Evolutionary conservation across 35 echinoderm and acorn worm genomes (phyloP).

Genomic region (Acanthaster planci): DNA sequence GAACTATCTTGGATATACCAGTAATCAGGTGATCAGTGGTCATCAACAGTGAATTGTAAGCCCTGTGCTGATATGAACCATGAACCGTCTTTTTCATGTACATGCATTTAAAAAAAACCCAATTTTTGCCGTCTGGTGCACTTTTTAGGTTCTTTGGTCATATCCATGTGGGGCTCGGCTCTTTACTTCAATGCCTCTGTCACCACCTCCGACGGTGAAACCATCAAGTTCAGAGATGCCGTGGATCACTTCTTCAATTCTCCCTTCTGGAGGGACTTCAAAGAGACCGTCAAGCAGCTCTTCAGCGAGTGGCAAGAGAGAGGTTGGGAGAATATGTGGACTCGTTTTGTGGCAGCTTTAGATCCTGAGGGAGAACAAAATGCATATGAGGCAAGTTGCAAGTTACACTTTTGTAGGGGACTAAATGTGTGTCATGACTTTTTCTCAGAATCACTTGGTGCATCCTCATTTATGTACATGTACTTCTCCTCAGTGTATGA

Average conservation of each 20-base stretch:
- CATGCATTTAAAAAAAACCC: background rate
- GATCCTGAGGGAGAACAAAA: conserved; percentile 90
- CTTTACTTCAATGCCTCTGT: conserved; percentile 85
- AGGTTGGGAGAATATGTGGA: conserved; percentile 78
- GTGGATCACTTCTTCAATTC: conserved; percentile 87
- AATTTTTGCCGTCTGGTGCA: background rate
- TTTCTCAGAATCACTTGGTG: too few relatives aligned
- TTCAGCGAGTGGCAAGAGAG: conserved; percentile 34
- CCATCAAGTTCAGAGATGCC: conserved; percentile 77
- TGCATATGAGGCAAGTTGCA: conserved; percentile 74
- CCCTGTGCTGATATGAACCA: too few relatives aligned
- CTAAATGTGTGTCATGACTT: too few relatives aligned
- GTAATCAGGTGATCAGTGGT: too few relatives aligned
- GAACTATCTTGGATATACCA: too few relatives aligned
- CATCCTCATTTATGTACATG: too few relatives aligned
- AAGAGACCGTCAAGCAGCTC: conserved; percentile 60
- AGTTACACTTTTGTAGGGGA: background rate
- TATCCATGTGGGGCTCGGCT: conserved; percentile 54
- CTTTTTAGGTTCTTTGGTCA: conserved; percentile 61
- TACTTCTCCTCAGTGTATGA: too few relatives aligned
- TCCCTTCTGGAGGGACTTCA: conserved; percentile 81
- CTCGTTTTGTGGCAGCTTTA: conserved; percentile 70
- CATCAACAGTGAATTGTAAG: too few relatives aligned
- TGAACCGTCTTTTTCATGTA: too few relatives aligned
- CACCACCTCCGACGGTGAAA: conserved; percentile 83